Percentiles rank a stretch among this genome's conserved stretches.
These are phyloP conservation scores for Lepidotrigona ventralis DNA, from an alignment of 1,140 invertebrate genomes.

Conservation along the genomic window DNA sequence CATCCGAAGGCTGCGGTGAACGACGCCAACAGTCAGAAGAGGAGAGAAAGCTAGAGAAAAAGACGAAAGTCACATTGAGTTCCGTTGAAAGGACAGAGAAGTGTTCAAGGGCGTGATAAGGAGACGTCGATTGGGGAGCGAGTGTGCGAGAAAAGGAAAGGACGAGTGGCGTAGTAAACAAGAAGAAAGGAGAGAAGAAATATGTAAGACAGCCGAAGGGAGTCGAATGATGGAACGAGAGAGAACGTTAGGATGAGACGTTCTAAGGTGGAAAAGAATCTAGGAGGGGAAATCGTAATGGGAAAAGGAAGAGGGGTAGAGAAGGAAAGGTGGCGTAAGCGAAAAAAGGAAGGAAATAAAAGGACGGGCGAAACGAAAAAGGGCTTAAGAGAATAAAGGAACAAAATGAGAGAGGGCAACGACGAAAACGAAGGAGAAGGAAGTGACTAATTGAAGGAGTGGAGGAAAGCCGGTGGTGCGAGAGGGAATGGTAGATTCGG, in stretches of 20 bases:
- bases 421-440: slow-evolving; percentile 57
- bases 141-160: neutral
- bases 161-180: neutral
- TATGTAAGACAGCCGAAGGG: neutral
- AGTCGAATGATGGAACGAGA: neutral
- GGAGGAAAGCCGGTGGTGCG: slow-evolving; percentile 52
- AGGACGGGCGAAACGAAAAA: slow-evolving; percentile 23
- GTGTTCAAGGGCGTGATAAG: slow-evolving; percentile 31
- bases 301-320: neutral
- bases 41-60: slow-evolving; percentile 47
- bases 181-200: neutral
- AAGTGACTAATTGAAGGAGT: slow-evolving; percentile 65
- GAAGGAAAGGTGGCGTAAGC: neutral
- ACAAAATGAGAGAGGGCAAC: slow-evolving; percentile 10
- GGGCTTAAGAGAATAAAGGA: neutral
- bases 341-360: slow-evolving; percentile 24
- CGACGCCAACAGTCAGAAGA: slow-evolving; percentile 14
- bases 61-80: slow-evolving; percentile 41
- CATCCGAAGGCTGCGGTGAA: slow-evolving; percentile 36
- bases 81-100: slow-evolving; percentile 22
- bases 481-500: slow-evolving; percentile 27
- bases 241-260: neutral
- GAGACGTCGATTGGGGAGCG: slow-evolving; percentile 4
- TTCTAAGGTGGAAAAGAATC: slow-evolving; percentile 8
- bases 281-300: neutral